These are phyloP conservation scores for Sinosuthora webbiana DNA, from an alignment of 2,113 vertebrate species.

Conservation along the genomic window DNA sequence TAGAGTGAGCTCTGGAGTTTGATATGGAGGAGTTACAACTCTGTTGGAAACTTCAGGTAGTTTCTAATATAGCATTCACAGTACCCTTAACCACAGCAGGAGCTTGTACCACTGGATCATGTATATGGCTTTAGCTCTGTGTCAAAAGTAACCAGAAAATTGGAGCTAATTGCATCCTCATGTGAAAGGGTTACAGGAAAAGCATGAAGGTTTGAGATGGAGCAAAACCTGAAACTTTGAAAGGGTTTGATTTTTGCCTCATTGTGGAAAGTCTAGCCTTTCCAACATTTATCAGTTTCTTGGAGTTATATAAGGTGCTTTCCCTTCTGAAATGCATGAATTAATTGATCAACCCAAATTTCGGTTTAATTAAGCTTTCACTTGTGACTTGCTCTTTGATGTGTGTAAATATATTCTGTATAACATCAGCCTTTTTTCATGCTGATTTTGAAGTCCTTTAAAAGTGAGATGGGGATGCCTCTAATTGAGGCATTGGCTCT, in stretches of 20 bases:
- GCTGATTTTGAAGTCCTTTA: constrained; percentile 45
- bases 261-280: background rate
- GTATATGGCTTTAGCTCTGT: background rate
- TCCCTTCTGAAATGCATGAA: constrained; percentile 26
- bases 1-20: background rate
- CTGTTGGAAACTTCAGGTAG: background rate
- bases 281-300: constrained; percentile 9
- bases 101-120: background rate
- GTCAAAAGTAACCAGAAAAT: background rate
- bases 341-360: constrained; percentile 48
- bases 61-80: background rate
- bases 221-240: background rate
- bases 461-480: constrained; percentile 24
- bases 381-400: constrained; percentile 51
- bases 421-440: constrained; percentile 8
- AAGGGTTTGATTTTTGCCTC: background rate
- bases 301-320: constrained; percentile 40
- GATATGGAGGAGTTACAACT: background rate
- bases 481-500: constrained; percentile 42
- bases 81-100: background rate
- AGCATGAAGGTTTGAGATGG: background rate
- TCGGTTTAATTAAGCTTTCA: constrained; percentile 56
- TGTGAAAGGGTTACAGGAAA: background rate
- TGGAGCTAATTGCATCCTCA: background rate
- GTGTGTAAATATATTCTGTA: constrained; percentile 53